Conservation (phyloP, 2,797 vertebrate genomes). For the Halcyon badia region DNA sequence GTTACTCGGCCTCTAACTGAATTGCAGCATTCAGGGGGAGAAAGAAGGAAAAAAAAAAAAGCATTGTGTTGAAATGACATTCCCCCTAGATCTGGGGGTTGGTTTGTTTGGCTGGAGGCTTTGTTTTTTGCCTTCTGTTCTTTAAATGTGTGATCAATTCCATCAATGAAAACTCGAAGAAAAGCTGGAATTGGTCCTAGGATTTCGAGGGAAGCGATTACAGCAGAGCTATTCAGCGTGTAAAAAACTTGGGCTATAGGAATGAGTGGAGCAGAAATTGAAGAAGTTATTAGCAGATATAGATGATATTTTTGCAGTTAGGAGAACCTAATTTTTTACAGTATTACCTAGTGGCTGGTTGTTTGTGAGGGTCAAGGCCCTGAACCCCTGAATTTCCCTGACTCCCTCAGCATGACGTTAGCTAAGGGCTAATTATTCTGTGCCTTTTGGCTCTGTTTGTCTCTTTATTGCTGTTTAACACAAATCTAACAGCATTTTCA, state of each 20-base stretch:
- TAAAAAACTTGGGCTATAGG: background rate
- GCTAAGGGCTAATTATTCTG: background rate
- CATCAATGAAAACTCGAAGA: slow-evolving; percentile 32
- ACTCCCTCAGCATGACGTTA: background rate
- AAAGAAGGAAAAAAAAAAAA: background rate
- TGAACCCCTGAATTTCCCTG: background rate
- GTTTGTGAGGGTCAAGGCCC: background rate
- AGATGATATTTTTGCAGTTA: background rate
- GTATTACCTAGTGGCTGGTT: background rate
- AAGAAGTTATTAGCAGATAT: background rate
- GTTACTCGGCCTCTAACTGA: slow-evolving; percentile 9
- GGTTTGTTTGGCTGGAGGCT: slow-evolving; percentile 16
- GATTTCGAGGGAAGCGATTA: background rate
- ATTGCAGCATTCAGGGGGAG: background rate
- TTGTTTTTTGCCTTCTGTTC: slow-evolving; percentile 8
- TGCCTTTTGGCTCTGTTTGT: background rate
- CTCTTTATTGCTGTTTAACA: background rate
- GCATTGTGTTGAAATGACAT: slow-evolving; percentile 21
- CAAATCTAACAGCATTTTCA: background rate
- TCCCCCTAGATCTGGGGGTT: background rate
- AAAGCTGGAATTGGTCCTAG: slow-evolving; percentile 37
- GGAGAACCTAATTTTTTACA: background rate
- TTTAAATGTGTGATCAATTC: slow-evolving; percentile 32
- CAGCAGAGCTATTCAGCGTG: background rate
- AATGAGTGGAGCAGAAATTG: background rate